Base-by-base conservation (phyloP, 2,888 invertebrate species). In the Eudemis profundana region DNA sequence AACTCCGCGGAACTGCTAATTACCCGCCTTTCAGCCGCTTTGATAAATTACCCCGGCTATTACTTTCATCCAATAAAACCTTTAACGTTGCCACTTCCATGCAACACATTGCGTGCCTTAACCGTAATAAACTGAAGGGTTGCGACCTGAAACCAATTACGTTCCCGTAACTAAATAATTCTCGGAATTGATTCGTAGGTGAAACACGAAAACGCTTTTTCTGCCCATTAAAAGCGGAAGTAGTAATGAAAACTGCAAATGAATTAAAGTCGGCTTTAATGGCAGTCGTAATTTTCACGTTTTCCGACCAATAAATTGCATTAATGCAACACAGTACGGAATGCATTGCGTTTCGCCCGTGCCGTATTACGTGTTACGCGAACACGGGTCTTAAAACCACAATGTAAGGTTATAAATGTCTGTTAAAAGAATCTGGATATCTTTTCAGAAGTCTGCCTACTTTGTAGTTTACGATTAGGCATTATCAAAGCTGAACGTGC, bases 301-400 rank as follows among this genome's bases (percentile, higher is more conserved):
- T 67, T 71, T 66, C 65, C 54, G 65, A 71, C 66, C 70, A 66
- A 77, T 82, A 79, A 82, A 82, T 74, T 71, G 72, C 68, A 70
- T 74, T 74, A 76, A 78, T 79, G 78, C 78, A 81, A 74, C 77
- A 74, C 73, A 72, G 76, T 76, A 70, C 63, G 64, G 71, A 71
- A 66, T 67, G 66, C 68, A 67, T 61, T 69, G 51, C 54, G 61
- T 67, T 53, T 64, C 61, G 57, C 36, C 51, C 54, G 47, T 68
- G 62, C 59, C 72, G n/a, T n/a, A 36, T 57, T 56, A 17, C 27
- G 14, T 27, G 44, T 62, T 50, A 54, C 40, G 47, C 33, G 49
- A 64, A 53, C 15, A 56, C 12, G 14, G 38, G 19, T 47, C 59
- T 65, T 65, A 65, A 65, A 53, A 38, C 38, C 40, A 65, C 38